Evolutionary conservation across 2,888 invertebrate species (phyloP).

Genomic region (Belgica antarctica): DNA sequence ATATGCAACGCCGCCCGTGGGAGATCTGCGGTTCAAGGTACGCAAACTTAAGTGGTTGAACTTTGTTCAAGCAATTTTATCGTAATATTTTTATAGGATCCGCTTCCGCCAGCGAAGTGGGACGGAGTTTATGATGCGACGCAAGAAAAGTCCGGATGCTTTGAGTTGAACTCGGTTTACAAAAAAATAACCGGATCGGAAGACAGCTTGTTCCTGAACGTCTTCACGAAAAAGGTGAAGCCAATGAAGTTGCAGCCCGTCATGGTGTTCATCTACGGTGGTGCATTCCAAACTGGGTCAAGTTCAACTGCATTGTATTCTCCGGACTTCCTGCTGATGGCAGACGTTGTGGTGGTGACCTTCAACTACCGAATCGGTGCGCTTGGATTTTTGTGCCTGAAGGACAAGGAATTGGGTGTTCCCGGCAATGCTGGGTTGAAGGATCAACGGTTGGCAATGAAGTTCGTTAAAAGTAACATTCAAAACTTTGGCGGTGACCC

Average conservation of each 20-base stretch:
- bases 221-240: conserved; percentile 22
- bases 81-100: conserved; percentile 47
- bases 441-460: conserved; percentile 57
- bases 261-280: conserved; percentile 41
- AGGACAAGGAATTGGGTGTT: conserved; percentile 55
- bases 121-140: conserved; percentile 17
- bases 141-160: conserved; percentile 16
- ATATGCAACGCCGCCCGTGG: conserved; percentile 31
- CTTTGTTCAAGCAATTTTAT: not conserved
- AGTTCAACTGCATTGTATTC: not conserved
- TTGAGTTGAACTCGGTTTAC: not conserved
- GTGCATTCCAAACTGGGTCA: not conserved
- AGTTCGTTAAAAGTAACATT: conserved; percentile 58
- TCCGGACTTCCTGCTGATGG: conserved; percentile 36
- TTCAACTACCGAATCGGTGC: conserved; percentile 38
- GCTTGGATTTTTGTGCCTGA: conserved; percentile 54
- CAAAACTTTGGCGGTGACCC: conserved; percentile 57
- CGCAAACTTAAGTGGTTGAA: too few relatives aligned
- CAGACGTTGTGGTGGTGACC: conserved; percentile 36
- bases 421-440: conserved; percentile 60
- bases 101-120: conserved; percentile 3
- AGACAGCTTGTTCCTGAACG: conserved; percentile 33
- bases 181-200: conserved; percentile 32
- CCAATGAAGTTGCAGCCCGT: conserved; percentile 23
- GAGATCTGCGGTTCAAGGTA: conserved; percentile 24